phyloP scores from a whole-genome alignment of 2,113 vertebrate genomes.

The Eclectus roratus region DNA sequence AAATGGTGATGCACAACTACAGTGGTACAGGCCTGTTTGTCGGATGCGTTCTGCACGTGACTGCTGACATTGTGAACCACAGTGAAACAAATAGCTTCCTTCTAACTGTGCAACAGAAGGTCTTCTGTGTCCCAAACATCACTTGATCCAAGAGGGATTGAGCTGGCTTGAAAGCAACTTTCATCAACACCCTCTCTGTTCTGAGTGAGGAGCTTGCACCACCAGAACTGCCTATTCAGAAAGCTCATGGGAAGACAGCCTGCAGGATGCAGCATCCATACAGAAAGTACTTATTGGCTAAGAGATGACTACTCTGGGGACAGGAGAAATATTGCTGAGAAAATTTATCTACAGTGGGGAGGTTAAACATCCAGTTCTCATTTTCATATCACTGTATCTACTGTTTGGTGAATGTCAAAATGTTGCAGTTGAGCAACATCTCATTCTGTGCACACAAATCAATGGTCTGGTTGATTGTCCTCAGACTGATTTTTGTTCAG shows the following conservation, averaged over 20 bases:
- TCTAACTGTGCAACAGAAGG: neutral
- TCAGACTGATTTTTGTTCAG: constrained; percentile 6
- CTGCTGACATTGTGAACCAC: neutral
- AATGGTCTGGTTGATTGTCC: neutral
- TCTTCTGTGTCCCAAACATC: neutral
- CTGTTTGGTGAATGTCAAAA: neutral
- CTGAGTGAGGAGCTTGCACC: neutral
- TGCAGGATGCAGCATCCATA: neutral
- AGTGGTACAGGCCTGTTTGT: neutral
- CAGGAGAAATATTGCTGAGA: neutral
- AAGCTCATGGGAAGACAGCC: neutral
- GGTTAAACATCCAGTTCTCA: neutral
- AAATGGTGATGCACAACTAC: neutral
- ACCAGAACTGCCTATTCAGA: neutral
- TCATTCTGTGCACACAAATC: constrained; percentile 2
- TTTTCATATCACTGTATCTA: neutral
- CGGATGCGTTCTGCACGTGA: neutral
- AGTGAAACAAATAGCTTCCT: neutral
- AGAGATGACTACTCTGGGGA: neutral
- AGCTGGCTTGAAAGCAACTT: constrained; percentile 9
- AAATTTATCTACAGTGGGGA: neutral
- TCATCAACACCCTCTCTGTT: neutral
- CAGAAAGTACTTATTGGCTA: neutral
- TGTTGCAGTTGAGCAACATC: neutral
- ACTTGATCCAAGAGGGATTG: neutral